Evolutionary conservation across 2,113 vertebrate species (phyloP).

Genomic region (Pachypanchax playfairii): DNA sequence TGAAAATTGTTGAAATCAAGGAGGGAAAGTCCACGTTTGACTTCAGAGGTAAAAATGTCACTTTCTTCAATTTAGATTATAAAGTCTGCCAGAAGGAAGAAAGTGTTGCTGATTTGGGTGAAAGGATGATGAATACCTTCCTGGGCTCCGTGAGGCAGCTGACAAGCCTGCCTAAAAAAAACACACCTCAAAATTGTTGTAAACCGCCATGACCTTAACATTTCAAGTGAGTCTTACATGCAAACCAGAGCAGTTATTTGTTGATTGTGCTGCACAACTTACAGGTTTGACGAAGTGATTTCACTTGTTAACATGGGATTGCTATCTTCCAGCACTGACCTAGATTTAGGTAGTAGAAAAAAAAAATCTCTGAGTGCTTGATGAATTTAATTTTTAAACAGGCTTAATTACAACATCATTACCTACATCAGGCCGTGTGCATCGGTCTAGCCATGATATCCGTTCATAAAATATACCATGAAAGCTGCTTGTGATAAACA

Average conservation of each 20-base stretch:
- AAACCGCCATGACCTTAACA: conserved; percentile 22
- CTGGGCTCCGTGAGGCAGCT: conserved; percentile 5
- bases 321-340: conserved; percentile 14
- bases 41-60: not conserved
- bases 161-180: conserved; percentile 4
- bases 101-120: not conserved
- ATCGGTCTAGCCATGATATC: not conserved
- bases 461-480: conserved; percentile 3
- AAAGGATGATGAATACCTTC: not conserved
- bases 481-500: not conserved
- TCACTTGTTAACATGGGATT: conserved; percentile 1
- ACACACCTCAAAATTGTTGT: not conserved
- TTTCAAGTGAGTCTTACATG: conserved; percentile 11
- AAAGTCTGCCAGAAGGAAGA: not conserved
- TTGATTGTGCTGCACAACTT: conserved; percentile 3
- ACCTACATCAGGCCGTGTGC: not conserved
- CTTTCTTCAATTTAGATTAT: not conserved
- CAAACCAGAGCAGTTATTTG: not conserved
- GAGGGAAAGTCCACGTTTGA: not conserved
- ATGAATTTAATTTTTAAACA: conserved; percentile 24
- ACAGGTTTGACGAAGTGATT: conserved; percentile 3
- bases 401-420: conserved; percentile 30
- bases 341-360: conserved; percentile 15
- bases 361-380: conserved; percentile 2
- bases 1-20: not conserved